Evolutionary conservation across 2,113 vertebrate species (phyloP).

Genomic region (Columba janthina): DNA sequence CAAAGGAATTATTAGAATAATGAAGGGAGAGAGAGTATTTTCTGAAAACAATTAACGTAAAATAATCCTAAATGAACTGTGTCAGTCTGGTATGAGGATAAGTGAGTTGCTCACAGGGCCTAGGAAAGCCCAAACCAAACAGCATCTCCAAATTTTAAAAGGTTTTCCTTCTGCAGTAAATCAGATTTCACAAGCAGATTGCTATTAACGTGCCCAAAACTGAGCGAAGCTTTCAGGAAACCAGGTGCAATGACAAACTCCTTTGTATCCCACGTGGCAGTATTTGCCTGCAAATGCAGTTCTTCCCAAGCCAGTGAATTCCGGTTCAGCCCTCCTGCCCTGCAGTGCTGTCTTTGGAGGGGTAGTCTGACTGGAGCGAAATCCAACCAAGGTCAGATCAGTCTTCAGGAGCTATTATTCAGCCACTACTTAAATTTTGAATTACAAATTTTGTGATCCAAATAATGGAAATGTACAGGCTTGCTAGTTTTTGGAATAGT

Average conservation of each 20-base stretch:
- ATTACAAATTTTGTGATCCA: background rate
- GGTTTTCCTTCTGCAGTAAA: background rate
- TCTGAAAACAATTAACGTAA: slow-evolving; percentile 16
- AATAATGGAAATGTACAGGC: background rate
- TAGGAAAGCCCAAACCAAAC: background rate
- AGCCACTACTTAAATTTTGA: background rate
- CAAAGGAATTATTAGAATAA: background rate
- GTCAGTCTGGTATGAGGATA: background rate
- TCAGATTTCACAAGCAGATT: background rate
- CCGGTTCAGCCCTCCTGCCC: background rate
- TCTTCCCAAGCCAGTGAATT: background rate
- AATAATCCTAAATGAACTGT: slow-evolving; percentile 1
- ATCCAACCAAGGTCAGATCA: background rate
- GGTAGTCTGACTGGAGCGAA: background rate
- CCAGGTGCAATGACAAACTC: background rate
- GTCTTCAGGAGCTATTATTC: background rate
- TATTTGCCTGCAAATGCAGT: background rate
- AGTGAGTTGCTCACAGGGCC: background rate
- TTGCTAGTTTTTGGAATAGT: background rate
- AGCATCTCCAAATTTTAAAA: background rate
- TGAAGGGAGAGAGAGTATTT: background rate
- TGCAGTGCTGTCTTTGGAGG: background rate
- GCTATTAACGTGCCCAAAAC: background rate
- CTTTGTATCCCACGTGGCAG: background rate
- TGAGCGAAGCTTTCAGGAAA: background rate